Base-by-base conservation (phyloP, 2,797 vertebrate species). In the Tadarida brasiliensis region DNA sequence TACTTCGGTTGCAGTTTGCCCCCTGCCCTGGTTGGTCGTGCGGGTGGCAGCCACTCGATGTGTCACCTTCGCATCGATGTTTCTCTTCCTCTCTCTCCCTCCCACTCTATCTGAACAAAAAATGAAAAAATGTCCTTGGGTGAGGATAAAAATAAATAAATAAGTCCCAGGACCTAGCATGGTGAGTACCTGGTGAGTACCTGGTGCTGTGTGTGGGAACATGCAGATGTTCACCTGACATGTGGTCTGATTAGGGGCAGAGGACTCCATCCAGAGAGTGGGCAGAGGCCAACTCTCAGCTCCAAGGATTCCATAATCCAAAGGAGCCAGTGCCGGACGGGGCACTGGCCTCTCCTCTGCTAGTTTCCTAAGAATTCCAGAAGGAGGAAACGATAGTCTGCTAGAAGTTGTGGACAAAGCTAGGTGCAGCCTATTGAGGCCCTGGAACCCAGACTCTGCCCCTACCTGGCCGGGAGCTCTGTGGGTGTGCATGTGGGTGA, bases 281-380 rank as follows among this genome's bases (percentile, higher is more conserved):
- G 70, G 44, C 22, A 71, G 15, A 33, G 70, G 30, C 26, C 47
- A 59, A 51, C 77, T 20, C 11, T 35, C 17, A 19, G 49, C 17
- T 49, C 8, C 59, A 28, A 63, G 24, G 84, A 47, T 68, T 91
- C 90, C 76, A 35, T 30, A 49, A 56, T 26, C 70, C 71, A 83
- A 24, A 92, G 84, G 51, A 59, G 49, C 73, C 16, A 9, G 71
- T 49, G 83, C 68, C 85, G 51, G 65, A 26, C 44, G 82, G 63
- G 39, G 77, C 57, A 70, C 47, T 44, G 73, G 70, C 73, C 22
- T 44, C 33, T 59, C 47, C 24, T 57, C 6, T 7, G 35, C 57
- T 87, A 9, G n/a, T 44, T 83, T 85, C 63, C 90, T 56, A 71
- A 94, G 93, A 73, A 92, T 67, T 67, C 88, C n/a, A 61, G 76